Evolutionary conservation across 2,888 invertebrate genomes (phyloP).

Genomic region (Perithous albicinctus): DNA sequence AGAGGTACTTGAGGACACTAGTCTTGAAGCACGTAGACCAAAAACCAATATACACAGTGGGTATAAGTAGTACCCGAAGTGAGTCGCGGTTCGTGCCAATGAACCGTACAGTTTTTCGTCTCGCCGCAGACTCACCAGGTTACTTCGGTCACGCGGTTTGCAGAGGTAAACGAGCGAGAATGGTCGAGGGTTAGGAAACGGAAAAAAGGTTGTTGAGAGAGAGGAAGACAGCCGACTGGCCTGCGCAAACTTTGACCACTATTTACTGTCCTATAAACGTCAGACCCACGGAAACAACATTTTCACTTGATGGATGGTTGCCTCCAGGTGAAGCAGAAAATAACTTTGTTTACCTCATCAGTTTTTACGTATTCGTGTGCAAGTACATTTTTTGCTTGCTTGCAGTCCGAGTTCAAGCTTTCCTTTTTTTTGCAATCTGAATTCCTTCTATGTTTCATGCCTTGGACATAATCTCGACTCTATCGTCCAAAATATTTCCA

Average conservation of each 20-base stretch:
- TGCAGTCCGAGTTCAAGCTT: background rate
- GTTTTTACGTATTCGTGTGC: conserved; percentile 16
- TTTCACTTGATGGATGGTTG: conserved; percentile 69
- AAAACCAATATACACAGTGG: conserved; percentile 40
- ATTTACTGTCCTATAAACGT: conserved; percentile 61
- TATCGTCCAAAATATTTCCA: background rate
- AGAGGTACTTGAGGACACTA: background rate
- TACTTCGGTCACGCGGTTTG: conserved; percentile 53
- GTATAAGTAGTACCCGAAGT: background rate
- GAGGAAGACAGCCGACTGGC: conserved; percentile 54
- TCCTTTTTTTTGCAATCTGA: background rate
- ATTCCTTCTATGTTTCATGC: background rate
- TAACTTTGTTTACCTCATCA: conserved; percentile 19
- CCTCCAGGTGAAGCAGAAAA: conserved; percentile 42
- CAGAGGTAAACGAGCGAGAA: conserved; percentile 50
- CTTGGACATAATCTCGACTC: background rate
- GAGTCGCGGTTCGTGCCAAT: conserved; percentile 40
- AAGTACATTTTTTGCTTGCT: background rate
- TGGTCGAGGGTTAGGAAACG: conserved; percentile 7
- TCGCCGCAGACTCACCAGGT: conserved; percentile 35
- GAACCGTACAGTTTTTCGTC: conserved; percentile 38
- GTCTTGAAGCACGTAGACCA: background rate
- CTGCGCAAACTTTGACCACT: conserved; percentile 59
- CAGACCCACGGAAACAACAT: conserved; percentile 57
- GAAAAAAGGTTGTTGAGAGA: conserved; percentile 54